These are phyloP conservation scores for Cyclophora punctaria DNA, from an alignment of 2,888 invertebrate species.

Conservation along the genomic window DNA sequence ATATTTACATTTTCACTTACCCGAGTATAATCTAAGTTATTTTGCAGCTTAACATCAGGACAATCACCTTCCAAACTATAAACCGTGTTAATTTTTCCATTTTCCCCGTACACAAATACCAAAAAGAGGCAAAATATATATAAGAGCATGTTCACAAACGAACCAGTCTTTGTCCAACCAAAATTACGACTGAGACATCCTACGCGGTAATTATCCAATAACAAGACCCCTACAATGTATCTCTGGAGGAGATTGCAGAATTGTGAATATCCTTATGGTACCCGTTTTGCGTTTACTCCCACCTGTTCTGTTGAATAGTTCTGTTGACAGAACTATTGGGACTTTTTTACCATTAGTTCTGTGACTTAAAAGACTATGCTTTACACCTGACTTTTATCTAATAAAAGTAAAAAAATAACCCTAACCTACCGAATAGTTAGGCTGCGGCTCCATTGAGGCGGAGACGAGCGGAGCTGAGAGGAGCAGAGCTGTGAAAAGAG, in stretches of 20 bases:
- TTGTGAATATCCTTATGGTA: conserved; percentile 5
- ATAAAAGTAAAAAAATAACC: too few species aligned
- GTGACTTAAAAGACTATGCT: too few species aligned
- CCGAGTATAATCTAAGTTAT: conserved; percentile 57
- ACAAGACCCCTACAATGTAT: conserved; percentile 41
- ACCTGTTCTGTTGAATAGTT: too few species aligned
- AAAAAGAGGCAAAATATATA: conserved; percentile 32
- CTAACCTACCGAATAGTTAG: too few species aligned
- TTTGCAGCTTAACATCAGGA: conserved; percentile 52
- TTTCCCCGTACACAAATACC: conserved; percentile 19
- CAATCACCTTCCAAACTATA: conserved; percentile 57
- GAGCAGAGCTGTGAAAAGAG: too few species aligned
- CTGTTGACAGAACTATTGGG: too few species aligned
- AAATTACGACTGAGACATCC: conserved; percentile 42
- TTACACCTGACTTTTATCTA: too few species aligned
- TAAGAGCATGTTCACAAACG: conserved; percentile 28
- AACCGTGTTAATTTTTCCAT: conserved; percentile 1
- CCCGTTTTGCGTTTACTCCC: neutral
- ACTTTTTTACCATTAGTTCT: too few species aligned
- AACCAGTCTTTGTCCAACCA: neutral
- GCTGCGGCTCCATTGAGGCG: too few species aligned
- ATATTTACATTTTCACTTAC: conserved; percentile 25
- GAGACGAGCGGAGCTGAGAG: too few species aligned
- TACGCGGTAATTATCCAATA: conserved; percentile 62
- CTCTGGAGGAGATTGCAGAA: conserved; percentile 13